Evolutionary conservation across 2,888 invertebrate genomes (phyloP).

Genomic region (Argyresthia albistria): DNA sequence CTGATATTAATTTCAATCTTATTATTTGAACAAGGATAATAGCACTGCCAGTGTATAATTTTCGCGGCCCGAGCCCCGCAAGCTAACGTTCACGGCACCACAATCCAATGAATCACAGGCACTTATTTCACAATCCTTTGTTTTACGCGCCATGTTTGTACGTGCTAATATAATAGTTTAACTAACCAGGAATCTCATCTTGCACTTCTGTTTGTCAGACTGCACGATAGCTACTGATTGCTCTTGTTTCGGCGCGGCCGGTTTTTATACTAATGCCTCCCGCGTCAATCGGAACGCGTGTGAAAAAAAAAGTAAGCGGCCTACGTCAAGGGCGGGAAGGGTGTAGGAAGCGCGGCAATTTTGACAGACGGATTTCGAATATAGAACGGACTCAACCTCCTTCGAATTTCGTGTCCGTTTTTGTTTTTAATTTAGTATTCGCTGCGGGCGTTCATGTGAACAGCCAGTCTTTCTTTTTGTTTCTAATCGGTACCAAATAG

Average conservation of each 20-base stretch:
- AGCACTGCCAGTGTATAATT: conserved; percentile 7
- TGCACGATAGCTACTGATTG: conserved; percentile 70
- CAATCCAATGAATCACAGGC: background rate
- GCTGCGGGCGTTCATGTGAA: background rate
- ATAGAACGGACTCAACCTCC: no score
- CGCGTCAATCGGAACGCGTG: conserved; percentile 45
- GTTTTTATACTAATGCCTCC: conserved; percentile 52
- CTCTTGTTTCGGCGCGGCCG: conserved; percentile 45
- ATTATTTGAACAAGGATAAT: conserved; percentile 8
- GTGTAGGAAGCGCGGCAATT: conserved; percentile 53
- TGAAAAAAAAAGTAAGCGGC: conserved; percentile 61
- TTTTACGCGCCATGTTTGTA: background rate
- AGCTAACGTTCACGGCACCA: background rate
- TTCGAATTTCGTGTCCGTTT: no score
- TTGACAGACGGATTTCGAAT: conserved; percentile 9
- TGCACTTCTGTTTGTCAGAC: conserved; percentile 67
- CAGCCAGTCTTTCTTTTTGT: background rate
- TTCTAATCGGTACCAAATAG: background rate
- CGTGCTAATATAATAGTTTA: conserved; percentile 8
- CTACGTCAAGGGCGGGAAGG: conserved; percentile 63
- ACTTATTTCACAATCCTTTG: conserved; percentile 5
- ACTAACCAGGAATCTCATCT: conserved; percentile 69
- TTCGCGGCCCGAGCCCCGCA: background rate
- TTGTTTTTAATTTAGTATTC: conserved; percentile 1
- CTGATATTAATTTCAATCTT: background rate